A percentile compares a stretch with the other conserved stretches of the same genome.
Evolutionary conservation across 2,888 invertebrate species (phyloP).

Genomic region (Mantis religiosa): DNA sequence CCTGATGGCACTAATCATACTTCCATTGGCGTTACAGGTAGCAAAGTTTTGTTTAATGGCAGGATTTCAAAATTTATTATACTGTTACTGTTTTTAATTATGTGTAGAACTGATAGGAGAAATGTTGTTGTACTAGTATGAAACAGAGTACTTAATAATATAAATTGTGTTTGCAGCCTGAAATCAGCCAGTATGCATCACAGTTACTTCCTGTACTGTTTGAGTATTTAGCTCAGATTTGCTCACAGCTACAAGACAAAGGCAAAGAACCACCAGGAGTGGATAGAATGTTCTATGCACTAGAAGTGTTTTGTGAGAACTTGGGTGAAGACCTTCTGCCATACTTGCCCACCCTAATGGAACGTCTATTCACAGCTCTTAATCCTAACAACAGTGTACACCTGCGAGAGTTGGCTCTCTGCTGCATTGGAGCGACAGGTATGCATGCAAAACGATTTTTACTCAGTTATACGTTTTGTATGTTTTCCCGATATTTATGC

Average conservation of each 20-base stretch:
- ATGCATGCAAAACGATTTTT: constrained; percentile 21
- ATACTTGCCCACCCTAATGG: constrained; percentile 68
- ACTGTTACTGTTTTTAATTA: too few species aligned
- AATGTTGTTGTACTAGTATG: too few species aligned
- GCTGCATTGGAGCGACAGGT: constrained; percentile 62
- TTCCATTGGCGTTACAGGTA: too few species aligned
- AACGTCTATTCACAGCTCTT: constrained; percentile 59
- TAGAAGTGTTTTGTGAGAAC: constrained; percentile 77
- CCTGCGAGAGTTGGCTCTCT: constrained; percentile 64
- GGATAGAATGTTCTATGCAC: constrained; percentile 71
- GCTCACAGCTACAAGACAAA: constrained; percentile 51
- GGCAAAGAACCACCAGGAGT: constrained; percentile 59
- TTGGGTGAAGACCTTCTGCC: constrained; percentile 67
- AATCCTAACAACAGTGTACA: constrained; percentile 55
- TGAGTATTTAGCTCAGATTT: constrained; percentile 61
- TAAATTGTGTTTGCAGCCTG: constrained; percentile 50
- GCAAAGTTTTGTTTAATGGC: too few species aligned
- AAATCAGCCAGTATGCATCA: constrained; percentile 67
- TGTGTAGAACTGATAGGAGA: too few species aligned
- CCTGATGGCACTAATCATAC: too few species aligned
- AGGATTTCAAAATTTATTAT: too few species aligned
- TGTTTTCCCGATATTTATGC: background rate
- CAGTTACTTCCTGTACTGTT: constrained; percentile 69
- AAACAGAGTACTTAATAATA: too few species aligned
- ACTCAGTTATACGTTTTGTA: background rate